phyloP scores from a whole-genome alignment of 1,140 invertebrate genomes.

The Drosophila biarmipes region DNA sequence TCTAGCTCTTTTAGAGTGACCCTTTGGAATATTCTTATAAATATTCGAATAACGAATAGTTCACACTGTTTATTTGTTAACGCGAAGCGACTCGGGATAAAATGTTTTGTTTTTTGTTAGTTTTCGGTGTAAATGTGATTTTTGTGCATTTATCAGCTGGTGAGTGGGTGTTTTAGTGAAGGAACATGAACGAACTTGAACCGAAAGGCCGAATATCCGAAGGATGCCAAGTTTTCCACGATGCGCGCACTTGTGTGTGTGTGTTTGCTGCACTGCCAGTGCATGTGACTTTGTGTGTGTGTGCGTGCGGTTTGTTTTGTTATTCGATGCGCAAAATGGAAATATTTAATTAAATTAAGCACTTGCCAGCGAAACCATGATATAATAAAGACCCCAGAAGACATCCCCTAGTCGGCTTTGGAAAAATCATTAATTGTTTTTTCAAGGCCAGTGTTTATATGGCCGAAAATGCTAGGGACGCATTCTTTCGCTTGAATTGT shows the following conservation, averaged over 20 bases:
- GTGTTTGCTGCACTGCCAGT: slow-evolving; percentile 18
- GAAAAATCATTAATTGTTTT: slow-evolving; percentile 20
- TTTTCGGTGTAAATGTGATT: slow-evolving; percentile 40
- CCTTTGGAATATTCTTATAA: too few species aligned
- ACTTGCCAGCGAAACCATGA: slow-evolving; percentile 29
- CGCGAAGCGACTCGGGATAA: slow-evolving; percentile 26
- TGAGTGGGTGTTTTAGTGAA: slow-evolving; percentile 12
- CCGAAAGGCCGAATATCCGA: background rate
- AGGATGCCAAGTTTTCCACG: slow-evolving; percentile 1
- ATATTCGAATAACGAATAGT: too few species aligned
- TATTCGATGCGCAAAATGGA: slow-evolving; percentile 65
- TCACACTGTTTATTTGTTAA: slow-evolving; percentile 1
- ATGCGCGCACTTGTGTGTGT: slow-evolving; percentile 1
- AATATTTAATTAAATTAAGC: slow-evolving; percentile 56
- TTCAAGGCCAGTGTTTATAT: background rate
- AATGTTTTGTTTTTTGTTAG: slow-evolving; percentile 55
- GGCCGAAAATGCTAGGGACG: slow-evolving; percentile 20
- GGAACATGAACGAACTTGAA: background rate
- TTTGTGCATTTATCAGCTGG: slow-evolving; percentile 40
- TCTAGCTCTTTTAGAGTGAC: too few species aligned
- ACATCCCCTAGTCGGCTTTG: background rate
- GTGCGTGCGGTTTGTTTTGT: slow-evolving; percentile 64
- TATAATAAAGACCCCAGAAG: slow-evolving; percentile 7
- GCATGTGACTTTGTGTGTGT: slow-evolving; percentile 31
- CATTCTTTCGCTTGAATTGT: background rate